Evolutionary conservation across 1,140 invertebrate species (phyloP).

Genomic region (Mycetomoellerius zeteki): DNA sequence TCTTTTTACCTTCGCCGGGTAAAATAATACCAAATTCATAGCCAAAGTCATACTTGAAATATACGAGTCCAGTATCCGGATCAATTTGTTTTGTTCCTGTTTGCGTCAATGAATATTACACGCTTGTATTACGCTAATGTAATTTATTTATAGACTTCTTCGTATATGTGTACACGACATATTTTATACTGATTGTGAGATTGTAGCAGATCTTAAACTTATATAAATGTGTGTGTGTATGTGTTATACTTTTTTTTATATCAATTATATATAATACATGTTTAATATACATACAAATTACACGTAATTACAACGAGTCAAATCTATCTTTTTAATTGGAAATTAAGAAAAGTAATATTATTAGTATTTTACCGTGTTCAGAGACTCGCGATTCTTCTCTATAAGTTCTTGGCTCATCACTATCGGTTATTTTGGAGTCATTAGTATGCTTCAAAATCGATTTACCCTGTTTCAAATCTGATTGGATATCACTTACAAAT

Average conservation of each 20-base stretch:
- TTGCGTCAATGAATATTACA: conserved; percentile 33
- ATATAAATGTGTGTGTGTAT: neutral
- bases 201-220: conserved; percentile 1
- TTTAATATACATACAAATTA: neutral
- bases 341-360: conserved; percentile 25
- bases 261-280: neutral
- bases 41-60: conserved; percentile 94
- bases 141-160: conserved; percentile 19
- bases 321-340: neutral
- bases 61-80: conserved; percentile 92
- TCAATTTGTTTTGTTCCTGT: conserved; percentile 92
- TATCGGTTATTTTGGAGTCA: conserved; percentile 81
- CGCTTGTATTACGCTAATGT: neutral
- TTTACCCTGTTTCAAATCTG: conserved; percentile 88
- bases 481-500: conserved; percentile 90
- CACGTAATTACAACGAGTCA: neutral
- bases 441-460: conserved; percentile 87
- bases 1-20: conserved; percentile 89
- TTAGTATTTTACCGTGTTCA: conserved; percentile 90
- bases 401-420: conserved; percentile 89
- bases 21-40: conserved; percentile 93
- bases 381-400: conserved; percentile 90
- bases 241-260: neutral
- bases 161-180: neutral
- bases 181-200: neutral